Evolutionary conservation across 2,797 vertebrate species (phyloP).

Genomic region (Siniperca scherzeri): DNA sequence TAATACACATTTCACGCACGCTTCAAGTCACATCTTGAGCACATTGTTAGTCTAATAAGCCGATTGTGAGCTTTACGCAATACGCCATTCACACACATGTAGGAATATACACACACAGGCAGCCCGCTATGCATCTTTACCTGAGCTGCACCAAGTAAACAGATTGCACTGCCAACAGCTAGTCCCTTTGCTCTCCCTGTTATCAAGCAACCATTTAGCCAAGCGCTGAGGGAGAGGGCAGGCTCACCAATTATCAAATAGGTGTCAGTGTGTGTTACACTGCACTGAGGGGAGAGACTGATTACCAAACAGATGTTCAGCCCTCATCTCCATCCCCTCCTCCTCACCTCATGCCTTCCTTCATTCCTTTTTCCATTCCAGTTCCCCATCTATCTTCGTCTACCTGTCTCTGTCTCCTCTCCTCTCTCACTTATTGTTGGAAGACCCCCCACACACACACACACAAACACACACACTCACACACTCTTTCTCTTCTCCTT

Average conservation of each 20-base stretch:
- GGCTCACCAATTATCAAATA: constrained; percentile 82
- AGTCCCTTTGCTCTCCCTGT: constrained; percentile 59
- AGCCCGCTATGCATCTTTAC: constrained; percentile 62
- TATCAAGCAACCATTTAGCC: constrained; percentile 78
- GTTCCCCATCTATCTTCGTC: constrained; percentile 20
- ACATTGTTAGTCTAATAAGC: constrained; percentile 57
- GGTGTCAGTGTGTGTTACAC: constrained; percentile 78
- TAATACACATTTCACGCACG: constrained; percentile 48
- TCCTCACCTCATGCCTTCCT: constrained; percentile 43
- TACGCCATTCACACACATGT: constrained; percentile 27
- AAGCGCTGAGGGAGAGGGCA: constrained; percentile 67
- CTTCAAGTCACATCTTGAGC: constrained; percentile 51
- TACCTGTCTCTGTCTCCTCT: constrained; percentile 28
- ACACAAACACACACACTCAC: neutral
- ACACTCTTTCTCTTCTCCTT: constrained; percentile 43
- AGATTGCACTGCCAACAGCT: constrained; percentile 72
- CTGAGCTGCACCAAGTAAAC: constrained; percentile 72
- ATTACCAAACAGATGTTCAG: constrained; percentile 81
- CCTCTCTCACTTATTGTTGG: constrained; percentile 23
- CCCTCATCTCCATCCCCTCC: constrained; percentile 61
- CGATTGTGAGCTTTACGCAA: constrained; percentile 41
- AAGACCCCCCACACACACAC: constrained; percentile 10
- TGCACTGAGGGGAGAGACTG: constrained; percentile 68
- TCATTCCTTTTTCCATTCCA: constrained; percentile 38
- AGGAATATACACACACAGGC: constrained; percentile 31